These are phyloP conservation scores for Euplexia lucipara DNA, from an alignment of 2,888 invertebrate species.

Conservation along the genomic window DNA sequence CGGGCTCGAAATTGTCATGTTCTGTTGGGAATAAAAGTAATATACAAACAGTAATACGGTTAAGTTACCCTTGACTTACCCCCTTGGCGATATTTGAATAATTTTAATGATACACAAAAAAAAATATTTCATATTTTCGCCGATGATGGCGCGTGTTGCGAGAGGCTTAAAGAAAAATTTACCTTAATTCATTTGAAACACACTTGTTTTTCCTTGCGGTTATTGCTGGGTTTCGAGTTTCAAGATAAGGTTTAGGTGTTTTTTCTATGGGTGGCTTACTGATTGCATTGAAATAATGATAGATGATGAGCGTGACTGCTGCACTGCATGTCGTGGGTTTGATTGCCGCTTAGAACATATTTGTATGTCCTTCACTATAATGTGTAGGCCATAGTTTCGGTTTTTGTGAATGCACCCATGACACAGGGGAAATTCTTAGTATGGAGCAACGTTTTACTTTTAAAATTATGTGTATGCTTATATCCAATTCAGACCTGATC, in stretches of 20 bases:
- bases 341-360: too few relatives aligned
- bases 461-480: not conserved
- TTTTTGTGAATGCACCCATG: too few relatives aligned
- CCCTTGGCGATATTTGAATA: slow-evolving; percentile 24
- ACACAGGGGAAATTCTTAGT: too few relatives aligned
- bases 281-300: too few relatives aligned
- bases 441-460: too few relatives aligned
- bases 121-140: not conserved
- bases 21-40: slow-evolving; percentile 32
- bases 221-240: not conserved
- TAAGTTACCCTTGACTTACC: not conserved
- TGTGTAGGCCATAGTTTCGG: too few relatives aligned
- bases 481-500: too few relatives aligned
- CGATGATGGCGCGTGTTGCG: not conserved
- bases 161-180: not conserved
- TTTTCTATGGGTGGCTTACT: too few relatives aligned
- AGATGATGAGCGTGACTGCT: too few relatives aligned
- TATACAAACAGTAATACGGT: slow-evolving; percentile 13
- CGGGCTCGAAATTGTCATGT: not conserved
- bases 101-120: slow-evolving; percentile 23
- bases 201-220: not conserved
- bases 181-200: not conserved
- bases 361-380: too few relatives aligned
- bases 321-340: too few relatives aligned
- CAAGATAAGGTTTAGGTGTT: not conserved